Evolutionary conservation across 2,797 vertebrate genomes (phyloP).

Genomic region (Poeciliopsis paucimaculata): DNA sequence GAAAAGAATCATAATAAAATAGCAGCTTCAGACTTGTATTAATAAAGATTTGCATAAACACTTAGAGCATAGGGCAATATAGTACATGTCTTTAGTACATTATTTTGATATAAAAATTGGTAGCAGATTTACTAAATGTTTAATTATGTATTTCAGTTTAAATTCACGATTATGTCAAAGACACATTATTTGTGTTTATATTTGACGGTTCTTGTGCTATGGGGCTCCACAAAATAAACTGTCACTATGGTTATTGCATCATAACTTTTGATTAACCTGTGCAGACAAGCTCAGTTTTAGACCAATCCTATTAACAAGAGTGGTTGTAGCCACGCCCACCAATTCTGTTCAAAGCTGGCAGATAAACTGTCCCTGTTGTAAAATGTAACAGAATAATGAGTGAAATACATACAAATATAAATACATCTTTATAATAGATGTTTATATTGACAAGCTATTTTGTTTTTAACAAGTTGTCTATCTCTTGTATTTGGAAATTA

Average conservation of each 20-base stretch:
- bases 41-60: neutral
- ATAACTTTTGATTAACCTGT: neutral
- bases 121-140: neutral
- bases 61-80: neutral
- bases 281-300: neutral
- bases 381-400: neutral
- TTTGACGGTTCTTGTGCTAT: neutral
- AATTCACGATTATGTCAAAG: neutral
- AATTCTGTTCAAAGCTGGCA: neutral
- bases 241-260: neutral
- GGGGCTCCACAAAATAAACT: neutral
- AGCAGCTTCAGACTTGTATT: neutral
- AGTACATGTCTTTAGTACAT: neutral
- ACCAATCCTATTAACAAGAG: neutral
- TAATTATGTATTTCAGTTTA: neutral
- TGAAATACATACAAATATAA: neutral
- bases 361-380: neutral
- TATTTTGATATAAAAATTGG: neutral
- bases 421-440: neutral
- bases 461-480: neutral
- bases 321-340: neutral
- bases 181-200: neutral
- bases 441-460: neutral
- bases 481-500: neutral
- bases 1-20: neutral